phyloP scores from a whole-genome alignment of 2,888 invertebrate species.

The Autographa pulchrina region DNA sequence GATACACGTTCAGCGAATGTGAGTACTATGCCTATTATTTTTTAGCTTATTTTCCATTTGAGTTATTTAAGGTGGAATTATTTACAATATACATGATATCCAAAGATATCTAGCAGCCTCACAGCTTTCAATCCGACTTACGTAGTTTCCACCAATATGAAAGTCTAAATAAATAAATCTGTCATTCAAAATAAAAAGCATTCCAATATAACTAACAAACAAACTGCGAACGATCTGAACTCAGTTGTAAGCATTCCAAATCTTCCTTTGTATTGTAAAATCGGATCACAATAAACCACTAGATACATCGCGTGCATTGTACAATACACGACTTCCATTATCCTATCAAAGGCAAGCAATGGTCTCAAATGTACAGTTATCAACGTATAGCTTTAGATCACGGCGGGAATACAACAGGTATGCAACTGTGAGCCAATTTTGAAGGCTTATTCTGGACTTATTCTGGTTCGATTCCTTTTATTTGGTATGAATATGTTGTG shows the following conservation, averaged over 20 bases:
- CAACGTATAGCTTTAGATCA: slow-evolving; percentile 5
- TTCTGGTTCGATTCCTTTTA: neutral
- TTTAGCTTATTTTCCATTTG: no score
- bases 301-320: slow-evolving; percentile 19
- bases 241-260: slow-evolving; percentile 13
- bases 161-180: neutral
- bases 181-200: neutral
- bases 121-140: no score
- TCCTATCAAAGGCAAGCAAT: slow-evolving; percentile 31
- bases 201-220: neutral
- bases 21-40: slow-evolving; percentile 24
- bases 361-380: slow-evolving; percentile 13
- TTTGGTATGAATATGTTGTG: no score
- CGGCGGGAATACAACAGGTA: slow-evolving; percentile 16
- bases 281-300: slow-evolving; percentile 12
- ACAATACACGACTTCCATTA: slow-evolving; percentile 21
- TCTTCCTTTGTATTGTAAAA: slow-evolving; percentile 19
- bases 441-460: slow-evolving; percentile 19
- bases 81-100: no score
- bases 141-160: no score
- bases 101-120: no score
- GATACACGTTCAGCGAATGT: slow-evolving; percentile 73
- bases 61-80: no score
- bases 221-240: slow-evolving; percentile 5
- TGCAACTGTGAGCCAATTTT: slow-evolving; percentile 16